A percentile compares a stretch with the other conserved stretches of the same genome.
Conservation (phyloP, 2,797 vertebrate genomes). For the Knipowitschia caucasica region DNA sequence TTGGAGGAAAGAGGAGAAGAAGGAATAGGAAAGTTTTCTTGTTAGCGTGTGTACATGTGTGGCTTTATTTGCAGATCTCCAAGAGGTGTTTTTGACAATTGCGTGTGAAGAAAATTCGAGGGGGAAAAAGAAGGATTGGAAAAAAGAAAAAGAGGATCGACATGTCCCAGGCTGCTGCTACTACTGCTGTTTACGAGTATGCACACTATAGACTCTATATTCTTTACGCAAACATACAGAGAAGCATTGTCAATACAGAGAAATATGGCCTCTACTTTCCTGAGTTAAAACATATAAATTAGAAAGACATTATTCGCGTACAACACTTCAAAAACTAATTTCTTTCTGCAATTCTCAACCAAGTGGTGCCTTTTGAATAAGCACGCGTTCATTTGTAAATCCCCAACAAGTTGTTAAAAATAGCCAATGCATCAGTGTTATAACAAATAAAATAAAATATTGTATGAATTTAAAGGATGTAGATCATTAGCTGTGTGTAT, state of each 20-base stretch:
- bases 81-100: slow-evolving; percentile 46
- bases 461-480: too few species aligned
- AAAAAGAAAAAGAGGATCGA: slow-evolving; percentile 24
- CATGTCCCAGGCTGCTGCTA: slow-evolving; percentile 38
- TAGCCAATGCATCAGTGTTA: too few species aligned
- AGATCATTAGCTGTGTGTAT: too few species aligned
- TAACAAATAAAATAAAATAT: too few species aligned
- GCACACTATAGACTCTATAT: slow-evolving; percentile 40
- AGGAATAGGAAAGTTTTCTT: slow-evolving; percentile 21
- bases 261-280: slow-evolving; percentile 6
- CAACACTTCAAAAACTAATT: too few species aligned
- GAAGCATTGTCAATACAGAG: slow-evolving; percentile 20
- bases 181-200: slow-evolving; percentile 53
- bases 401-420: too few species aligned
- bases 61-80: slow-evolving; percentile 30
- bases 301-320: too few species aligned
- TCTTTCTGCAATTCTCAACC: too few species aligned
- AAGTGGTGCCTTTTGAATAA: too few species aligned
- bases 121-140: slow-evolving; percentile 33
- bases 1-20: slow-evolving; percentile 20
- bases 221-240: slow-evolving; percentile 33
- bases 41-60: too few species aligned
- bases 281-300: neutral
- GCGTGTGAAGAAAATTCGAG: slow-evolving; percentile 61
- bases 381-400: too few species aligned